phyloP scores from a whole-genome alignment of 2,113 vertebrate species.

The Hystrix cristata region DNA sequence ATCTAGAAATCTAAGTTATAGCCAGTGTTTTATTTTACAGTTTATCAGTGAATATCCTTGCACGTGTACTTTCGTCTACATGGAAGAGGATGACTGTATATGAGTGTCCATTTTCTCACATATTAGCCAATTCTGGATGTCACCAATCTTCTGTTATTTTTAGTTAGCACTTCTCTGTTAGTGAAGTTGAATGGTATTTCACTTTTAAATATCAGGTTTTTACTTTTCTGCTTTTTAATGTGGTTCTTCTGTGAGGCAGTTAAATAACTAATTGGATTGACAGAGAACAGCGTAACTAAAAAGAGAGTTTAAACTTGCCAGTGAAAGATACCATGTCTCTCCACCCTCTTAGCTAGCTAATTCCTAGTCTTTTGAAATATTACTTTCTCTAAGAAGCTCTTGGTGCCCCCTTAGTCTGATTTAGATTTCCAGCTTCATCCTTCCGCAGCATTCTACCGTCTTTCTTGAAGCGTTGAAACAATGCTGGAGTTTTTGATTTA shows the following conservation, averaged over 20 bases:
- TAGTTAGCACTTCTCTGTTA: background rate
- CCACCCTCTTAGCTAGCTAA: background rate
- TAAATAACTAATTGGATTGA: conserved; percentile 47
- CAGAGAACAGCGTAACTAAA: conserved; percentile 15
- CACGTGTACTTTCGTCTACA: background rate
- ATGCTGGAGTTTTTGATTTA: background rate
- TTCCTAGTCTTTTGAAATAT: background rate
- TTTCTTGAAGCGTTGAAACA: conserved; percentile 43
- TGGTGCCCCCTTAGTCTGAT: background rate
- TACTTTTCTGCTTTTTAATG: conserved; percentile 31
- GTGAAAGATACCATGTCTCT: background rate
- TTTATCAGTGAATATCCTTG: conserved; percentile 1
- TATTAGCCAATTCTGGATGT: background rate
- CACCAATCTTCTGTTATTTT: conserved; percentile 21
- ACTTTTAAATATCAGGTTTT: conserved; percentile 48
- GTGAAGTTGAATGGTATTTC: conserved; percentile 26
- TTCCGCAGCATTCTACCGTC: background rate
- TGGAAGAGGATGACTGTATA: background rate
- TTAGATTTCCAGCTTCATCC: background rate
- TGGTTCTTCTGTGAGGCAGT: background rate
- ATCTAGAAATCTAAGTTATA: conserved; percentile 54
- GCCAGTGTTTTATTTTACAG: conserved; percentile 28
- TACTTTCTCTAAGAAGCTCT: conserved; percentile 41
- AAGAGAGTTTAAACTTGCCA: conserved; percentile 33
- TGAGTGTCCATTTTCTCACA: background rate